Conservation (phyloP, 1,140 invertebrate genomes). For the Argopecten irradians region DNA sequence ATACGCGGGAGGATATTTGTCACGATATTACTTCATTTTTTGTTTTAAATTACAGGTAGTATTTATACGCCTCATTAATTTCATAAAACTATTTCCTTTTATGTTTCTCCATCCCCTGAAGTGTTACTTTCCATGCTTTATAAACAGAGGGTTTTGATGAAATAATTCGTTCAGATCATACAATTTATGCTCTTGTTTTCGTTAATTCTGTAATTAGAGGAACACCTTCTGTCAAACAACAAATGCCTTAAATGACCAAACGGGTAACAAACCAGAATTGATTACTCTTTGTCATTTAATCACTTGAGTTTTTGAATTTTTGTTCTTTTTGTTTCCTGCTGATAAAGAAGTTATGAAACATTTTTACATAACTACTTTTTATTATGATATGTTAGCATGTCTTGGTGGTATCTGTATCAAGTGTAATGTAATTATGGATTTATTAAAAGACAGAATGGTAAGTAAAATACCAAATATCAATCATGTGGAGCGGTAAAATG, state of each 20-base stretch:
- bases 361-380: neutral
- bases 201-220: neutral
- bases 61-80: constrained; percentile 4
- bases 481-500: too few relatives aligned
- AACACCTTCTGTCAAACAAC: neutral
- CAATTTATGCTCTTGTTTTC: neutral
- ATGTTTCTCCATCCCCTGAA: neutral
- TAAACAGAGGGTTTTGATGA: neutral
- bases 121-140: neutral
- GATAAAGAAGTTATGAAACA: neutral
- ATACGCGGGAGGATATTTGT: neutral
- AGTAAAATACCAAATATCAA: too few relatives aligned
- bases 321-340: too few relatives aligned
- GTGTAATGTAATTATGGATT: neutral
- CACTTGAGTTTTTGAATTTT: neutral
- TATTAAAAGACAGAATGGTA: too few relatives aligned
- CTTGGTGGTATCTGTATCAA: neutral
- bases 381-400: neutral
- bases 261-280: neutral
- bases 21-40: constrained; percentile 8
- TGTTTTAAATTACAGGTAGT: constrained; percentile 12
- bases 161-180: neutral
- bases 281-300: neutral
- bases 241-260: neutral
- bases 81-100: constrained; percentile 12